phyloP scores from a whole-genome alignment of 2,888 invertebrate species.

The Dioctria rufipes region DNA sequence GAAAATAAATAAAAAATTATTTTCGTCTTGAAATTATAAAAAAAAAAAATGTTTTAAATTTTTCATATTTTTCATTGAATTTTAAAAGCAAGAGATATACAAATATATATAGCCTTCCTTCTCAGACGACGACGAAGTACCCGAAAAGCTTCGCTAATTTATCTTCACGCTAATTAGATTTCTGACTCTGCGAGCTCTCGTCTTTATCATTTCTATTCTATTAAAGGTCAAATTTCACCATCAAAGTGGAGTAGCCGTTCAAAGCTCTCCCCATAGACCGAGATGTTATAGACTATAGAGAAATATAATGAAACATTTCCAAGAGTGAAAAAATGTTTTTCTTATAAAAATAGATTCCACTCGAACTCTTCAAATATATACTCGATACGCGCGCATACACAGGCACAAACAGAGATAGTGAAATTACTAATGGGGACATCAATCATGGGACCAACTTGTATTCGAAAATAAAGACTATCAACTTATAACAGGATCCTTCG shows the following conservation, averaged over 20 bases:
- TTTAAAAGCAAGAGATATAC: neutral
- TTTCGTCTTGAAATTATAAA: neutral
- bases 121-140: neutral
- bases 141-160: slow-evolving; percentile 12
- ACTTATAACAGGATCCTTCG: neutral
- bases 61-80: neutral
- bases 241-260: slow-evolving; percentile 31
- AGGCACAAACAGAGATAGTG: neutral
- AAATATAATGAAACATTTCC: too few relatives aligned
- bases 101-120: neutral
- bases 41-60: neutral
- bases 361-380: neutral
- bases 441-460: slow-evolving; percentile 32
- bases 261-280: neutral
- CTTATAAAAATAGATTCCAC: slow-evolving; percentile 11
- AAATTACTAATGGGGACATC: slow-evolving; percentile 21
- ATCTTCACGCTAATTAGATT: slow-evolving; percentile 40
- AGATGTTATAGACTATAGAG: neutral
- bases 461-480: slow-evolving; percentile 11
- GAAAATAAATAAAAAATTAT: neutral
- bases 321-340: neutral
- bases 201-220: slow-evolving; percentile 18
- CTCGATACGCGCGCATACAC: neutral
- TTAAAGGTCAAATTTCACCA: slow-evolving; percentile 41
- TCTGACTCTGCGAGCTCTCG: neutral